These are phyloP conservation scores for Labeo catla DNA, from an alignment of 2,113 vertebrate species.

Conservation along the genomic window DNA sequence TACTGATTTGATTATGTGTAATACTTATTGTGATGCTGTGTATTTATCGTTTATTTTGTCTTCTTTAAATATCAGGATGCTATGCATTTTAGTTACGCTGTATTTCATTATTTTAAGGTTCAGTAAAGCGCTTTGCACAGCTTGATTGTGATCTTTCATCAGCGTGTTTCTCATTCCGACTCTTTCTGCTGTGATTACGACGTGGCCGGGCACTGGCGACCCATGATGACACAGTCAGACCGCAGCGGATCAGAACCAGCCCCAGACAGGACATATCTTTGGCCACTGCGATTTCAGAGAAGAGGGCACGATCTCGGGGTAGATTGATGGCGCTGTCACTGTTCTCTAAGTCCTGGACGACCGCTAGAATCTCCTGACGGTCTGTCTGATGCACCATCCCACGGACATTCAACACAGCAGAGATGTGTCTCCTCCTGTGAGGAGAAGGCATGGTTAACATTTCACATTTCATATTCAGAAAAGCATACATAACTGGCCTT, in stretches of 20 bases:
- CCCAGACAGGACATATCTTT: constrained; percentile 81
- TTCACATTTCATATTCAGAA: neutral
- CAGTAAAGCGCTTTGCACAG: constrained; percentile 1
- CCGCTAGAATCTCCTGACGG: constrained; percentile 86
- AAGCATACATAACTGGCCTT: no score
- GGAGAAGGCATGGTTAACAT: constrained; percentile 18
- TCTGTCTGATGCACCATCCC: constrained; percentile 78
- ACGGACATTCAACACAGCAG: constrained; percentile 83
- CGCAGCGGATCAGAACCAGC: constrained; percentile 73
- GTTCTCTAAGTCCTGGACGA: constrained; percentile 82
- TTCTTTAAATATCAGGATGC: neutral
- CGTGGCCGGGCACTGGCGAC: constrained; percentile 72
- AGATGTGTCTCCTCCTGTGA: constrained; percentile 84
- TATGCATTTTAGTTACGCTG: neutral
- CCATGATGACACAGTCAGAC: constrained; percentile 75
- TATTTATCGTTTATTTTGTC: neutral
- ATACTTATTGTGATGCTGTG: neutral
- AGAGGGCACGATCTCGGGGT: constrained; percentile 77
- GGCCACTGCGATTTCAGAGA: constrained; percentile 80
- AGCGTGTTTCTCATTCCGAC: constrained; percentile 29
- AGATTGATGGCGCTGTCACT: constrained; percentile 50
- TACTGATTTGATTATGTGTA: neutral
- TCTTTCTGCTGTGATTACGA: constrained; percentile 31
- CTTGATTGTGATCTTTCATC: neutral
- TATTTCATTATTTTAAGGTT: neutral